Evolutionary conservation across 2,888 invertebrate genomes (phyloP), one percentile per base, ranked within the genome.

Genomic region (Drosophila affinis): DNA sequence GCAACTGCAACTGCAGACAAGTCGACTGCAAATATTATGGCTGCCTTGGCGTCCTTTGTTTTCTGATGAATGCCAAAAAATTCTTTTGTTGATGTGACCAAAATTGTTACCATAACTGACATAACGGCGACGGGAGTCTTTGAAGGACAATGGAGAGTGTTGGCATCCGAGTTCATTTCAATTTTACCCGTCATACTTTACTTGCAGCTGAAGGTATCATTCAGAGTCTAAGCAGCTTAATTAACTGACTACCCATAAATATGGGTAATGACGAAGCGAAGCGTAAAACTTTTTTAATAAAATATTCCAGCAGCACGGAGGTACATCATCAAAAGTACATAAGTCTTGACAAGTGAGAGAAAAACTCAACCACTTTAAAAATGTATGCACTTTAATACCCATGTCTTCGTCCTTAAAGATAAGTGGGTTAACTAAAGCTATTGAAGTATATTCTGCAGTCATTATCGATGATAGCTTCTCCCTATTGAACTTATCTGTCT

Each of bases 71-170:
- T 49, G 53, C 52, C 63, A 71, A 72, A 53, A 51, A 21, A 49
- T 27, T 72, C 46, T 57, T 72, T 72, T 72, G 64, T 72, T 58
- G 72, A 72, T 64, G 72, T 71, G 70, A 63, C 67, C 57, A 72
- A 72, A 64, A 64, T 59, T 64, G 54, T 55, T 55, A 54, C 29
- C 54, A 72, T 49, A 72, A 72, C 68, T 47, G 68, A 68, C 68
- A 68, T 49, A 21, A 21, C 3, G 21, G 21, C 21, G 34, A 51
- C 32, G 44, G 12, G 32, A 48, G 44, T 21, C 52, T 27, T 47
- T 24, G 10, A 29, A 45, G 27, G 14, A 53, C 39, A 45, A 24
- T 62, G 7, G 1, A 39, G 47, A 53, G 44, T n/a, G 34, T 14
- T 34, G 44, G 24, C 10, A n/a, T 17, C 21, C 34, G 72, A 9